Evolutionary conservation across 1,140 invertebrate species (phyloP), one percentile per base, ranked within the genome.

Genomic region (Propsilocerus akamusi): DNA sequence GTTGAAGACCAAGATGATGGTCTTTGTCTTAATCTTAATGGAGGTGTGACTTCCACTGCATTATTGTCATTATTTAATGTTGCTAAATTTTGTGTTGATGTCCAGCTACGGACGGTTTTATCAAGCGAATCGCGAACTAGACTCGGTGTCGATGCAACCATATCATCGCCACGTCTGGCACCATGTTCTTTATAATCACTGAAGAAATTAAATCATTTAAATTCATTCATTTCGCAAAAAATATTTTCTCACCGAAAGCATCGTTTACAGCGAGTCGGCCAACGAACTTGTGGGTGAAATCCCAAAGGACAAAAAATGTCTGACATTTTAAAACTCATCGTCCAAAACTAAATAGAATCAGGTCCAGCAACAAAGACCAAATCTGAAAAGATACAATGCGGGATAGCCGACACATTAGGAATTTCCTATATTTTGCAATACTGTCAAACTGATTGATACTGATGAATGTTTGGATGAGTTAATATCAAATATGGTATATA

Each of bases 171-270:
- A 59, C 76, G 74, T 60, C 77, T 75, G 32, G 76, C 77, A 12
- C 81, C 82, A 68, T 90, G 86, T 59, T 92, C 86, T 65, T 90
- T 91, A 67, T 91, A 92, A 62, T 91, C 88, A n/a, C n/a, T n/a
- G n/a, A n/a, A n/a, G n/a, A n/a, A n/a, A n/a, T n/a, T 58, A 79
- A n/a, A n/a, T n/a, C n/a, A n/a, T n/a, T 51, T 53, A 50, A 53
- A 54, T 54, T 26, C 37, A 41, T 22, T 25, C 14, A 25, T 11
- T 49, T 34, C 51, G 50, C 17, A 52, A 52, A 50, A 68, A 81
- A n/a, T n/a, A n/a, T n/a, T n/a, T n/a, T n/a, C n/a, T n/a, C n/a
- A n/a, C 73, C 88, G 81, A 72, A 92, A 93, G 66, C 89, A 94
- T 55, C 88, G 71, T 70, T 92, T 92, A 69, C 89, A 93, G 54